Evolutionary conservation across 2,113 vertebrate species (phyloP).

Genomic region (Corythornis cristatus): DNA sequence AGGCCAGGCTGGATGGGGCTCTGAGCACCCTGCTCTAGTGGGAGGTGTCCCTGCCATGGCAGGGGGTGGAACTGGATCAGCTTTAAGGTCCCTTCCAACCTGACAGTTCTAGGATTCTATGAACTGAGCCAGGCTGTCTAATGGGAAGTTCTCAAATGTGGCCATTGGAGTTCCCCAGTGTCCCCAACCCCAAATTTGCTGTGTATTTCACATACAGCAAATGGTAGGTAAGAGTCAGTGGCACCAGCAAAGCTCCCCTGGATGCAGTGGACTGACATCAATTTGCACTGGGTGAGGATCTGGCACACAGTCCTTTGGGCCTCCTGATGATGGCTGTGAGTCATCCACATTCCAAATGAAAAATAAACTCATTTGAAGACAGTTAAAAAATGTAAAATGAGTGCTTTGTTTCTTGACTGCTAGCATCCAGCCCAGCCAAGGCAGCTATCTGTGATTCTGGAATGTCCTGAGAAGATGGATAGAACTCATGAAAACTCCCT

Average conservation of each 20-base stretch:
- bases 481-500: background rate
- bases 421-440: background rate
- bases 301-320: rapidly evolving
- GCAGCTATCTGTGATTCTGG: background rate
- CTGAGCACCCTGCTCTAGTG: no score
- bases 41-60: no score
- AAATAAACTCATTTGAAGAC: background rate
- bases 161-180: background rate
- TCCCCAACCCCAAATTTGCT: background rate
- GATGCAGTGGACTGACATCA: background rate
- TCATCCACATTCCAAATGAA: background rate
- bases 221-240: background rate
- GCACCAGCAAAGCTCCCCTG: background rate
- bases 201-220: background rate
- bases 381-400: background rate
- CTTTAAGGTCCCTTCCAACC: no score
- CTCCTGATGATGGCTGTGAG: background rate
- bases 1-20: no score
- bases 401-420: background rate
- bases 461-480: background rate
- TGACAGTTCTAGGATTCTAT: no score
- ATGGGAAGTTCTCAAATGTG: rapidly evolving
- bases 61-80: no score
- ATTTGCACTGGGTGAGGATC: background rate
- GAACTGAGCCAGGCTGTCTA: background rate